Conservation (phyloP, 2,113 vertebrate species). For the Hyaena hyaena region DNA sequence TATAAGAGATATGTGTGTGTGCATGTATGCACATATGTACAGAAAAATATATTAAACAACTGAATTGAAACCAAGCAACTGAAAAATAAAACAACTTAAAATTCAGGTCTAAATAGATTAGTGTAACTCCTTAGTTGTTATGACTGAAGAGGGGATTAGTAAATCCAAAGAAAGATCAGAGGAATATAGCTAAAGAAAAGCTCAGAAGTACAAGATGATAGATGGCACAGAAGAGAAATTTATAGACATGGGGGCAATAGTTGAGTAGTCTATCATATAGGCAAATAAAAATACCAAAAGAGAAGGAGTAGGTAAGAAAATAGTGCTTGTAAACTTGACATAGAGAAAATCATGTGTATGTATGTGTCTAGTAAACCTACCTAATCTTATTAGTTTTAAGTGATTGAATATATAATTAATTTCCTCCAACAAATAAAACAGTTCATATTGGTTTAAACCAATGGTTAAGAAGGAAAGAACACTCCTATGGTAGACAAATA, state of each 20-base stretch:
- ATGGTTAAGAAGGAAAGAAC: background rate
- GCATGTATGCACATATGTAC: background rate
- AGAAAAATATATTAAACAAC: background rate
- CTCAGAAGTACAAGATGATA: background rate
- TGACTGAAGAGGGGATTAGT: background rate
- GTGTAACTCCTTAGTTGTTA: background rate
- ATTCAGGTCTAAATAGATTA: background rate
- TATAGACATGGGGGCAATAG: background rate
- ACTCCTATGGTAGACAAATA: background rate
- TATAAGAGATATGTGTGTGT: background rate
- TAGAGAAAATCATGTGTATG: background rate
- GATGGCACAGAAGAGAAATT: background rate
- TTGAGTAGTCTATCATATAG: background rate
- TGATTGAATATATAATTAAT: background rate
- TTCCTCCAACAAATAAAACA: background rate
- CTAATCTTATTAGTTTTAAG: background rate
- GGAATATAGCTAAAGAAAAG: background rate
- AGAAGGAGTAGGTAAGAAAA: background rate
- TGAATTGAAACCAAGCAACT: background rate
- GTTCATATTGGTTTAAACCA: background rate
- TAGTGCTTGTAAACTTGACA: background rate
- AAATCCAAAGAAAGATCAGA: background rate
- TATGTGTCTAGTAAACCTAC: background rate
- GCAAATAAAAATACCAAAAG: background rate
- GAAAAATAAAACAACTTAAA: background rate